Evolutionary conservation across 2,113 vertebrate species (phyloP), one percentile per base, ranked within the genome.

Genomic region (Microtus richardsoni): DNA sequence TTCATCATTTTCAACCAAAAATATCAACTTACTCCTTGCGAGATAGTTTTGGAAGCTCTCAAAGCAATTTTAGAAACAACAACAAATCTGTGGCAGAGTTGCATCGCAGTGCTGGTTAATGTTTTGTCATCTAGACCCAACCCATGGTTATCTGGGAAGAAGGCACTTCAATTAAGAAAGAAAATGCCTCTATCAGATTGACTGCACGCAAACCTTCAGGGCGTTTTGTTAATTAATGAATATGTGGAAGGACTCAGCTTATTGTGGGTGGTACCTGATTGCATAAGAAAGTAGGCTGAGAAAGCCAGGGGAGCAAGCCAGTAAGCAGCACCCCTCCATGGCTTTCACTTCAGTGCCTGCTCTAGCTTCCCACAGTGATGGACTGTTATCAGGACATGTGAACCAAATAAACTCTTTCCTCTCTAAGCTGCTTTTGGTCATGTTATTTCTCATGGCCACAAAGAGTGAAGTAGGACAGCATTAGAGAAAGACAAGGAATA

Each of bases 1-100:
- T 84, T 75, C 33, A 84, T 71, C 11, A 93, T 68, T 33, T 92
- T 92, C 85, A 71, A 66, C 22, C 14, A 41, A 52, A 92, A 80
- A 54, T 89, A 58, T 94, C 60, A 91, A 49, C 33, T 64, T 89
- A 64, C 36, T 62, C 19, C 44, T 89, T 88, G 52, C 22, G n/a
- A 89, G 39, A 22, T n/a, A 79, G 12, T 83, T 77, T 73, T 26
- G 70, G 26, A 80, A 78, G 26, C 62, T 75, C 36, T 91, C 17
- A 84, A 47, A 70, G 49, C 60, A 70, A 41, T 70, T 7, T 75
- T 52, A 58, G n/a, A 24, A 94, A 71, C n/a, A 88, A 79, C 70
- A 79, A 93, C 79, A 60, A 64, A 89, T 86, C 17, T 4, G 24
- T 17, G 70, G 33, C 41, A 89, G 22, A 93, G 5, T 79, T 91